Evolutionary conservation across 2,113 vertebrate genomes (phyloP).

Genomic region (Columbina picui): DNA sequence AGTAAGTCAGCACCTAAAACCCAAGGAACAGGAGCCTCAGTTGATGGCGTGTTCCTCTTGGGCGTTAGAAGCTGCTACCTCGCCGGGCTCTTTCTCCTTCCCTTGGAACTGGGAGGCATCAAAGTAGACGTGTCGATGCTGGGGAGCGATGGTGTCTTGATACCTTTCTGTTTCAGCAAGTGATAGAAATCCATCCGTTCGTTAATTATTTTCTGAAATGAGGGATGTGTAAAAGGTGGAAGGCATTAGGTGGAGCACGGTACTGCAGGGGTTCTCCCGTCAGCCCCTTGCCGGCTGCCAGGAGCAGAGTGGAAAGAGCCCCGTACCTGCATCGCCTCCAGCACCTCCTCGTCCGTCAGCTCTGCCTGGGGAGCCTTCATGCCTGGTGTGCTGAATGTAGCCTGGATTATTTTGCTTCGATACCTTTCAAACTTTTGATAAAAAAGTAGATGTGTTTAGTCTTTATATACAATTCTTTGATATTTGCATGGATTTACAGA

Average conservation of each 20-base stretch:
- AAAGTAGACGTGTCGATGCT: rapidly evolving
- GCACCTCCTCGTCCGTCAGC: conserved; percentile 52
- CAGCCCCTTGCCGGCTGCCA: not conserved
- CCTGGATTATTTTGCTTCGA: conserved; percentile 74
- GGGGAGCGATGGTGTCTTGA: not conserved
- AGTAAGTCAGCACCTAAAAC: not conserved
- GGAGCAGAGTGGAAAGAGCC: not conserved
- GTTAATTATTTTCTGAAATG: conserved; percentile 60
- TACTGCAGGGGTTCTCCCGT: not conserved
- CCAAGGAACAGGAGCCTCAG: too few relatives aligned
- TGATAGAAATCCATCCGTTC: conserved; percentile 65
- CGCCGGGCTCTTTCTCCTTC: not conserved
- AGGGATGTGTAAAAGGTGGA: not conserved
- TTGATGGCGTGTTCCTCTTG: not conserved
- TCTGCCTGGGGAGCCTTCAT: not conserved
- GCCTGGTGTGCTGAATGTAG: conserved; percentile 8
- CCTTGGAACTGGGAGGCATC: rapidly evolving
- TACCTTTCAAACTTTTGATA: conserved; percentile 71
- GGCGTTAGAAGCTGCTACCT: not conserved
- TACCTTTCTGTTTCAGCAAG: conserved; percentile 52
- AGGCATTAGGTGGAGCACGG: not conserved
- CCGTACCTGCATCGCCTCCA: conserved; percentile 74
- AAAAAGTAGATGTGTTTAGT: not conserved
- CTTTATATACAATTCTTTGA: not conserved
- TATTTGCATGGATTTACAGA: not conserved